Evolutionary conservation across 1,140 invertebrate species (phyloP), one percentile per base, ranked within the genome.

Genomic region (Probaryconus sp.): DNA sequence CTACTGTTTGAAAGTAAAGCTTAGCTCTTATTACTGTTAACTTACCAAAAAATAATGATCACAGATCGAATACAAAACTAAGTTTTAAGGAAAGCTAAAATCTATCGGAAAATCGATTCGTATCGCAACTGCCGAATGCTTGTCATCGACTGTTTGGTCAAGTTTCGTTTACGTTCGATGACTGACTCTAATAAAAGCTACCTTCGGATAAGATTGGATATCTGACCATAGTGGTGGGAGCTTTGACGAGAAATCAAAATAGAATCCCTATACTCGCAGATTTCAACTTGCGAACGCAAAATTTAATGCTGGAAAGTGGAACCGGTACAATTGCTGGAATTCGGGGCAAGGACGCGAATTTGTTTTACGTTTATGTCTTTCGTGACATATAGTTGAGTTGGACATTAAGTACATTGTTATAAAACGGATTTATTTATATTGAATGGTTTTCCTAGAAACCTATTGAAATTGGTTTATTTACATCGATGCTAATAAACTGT

Each of bases 161-260:
- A 73, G 77, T 76, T 81, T 85, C 79, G 81, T 83, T 76, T 71
- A 76, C 78, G 64, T 77, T 76, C 78, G 76, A 85, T 83, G 79
- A 85, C 82, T 83, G 83, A 65, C 80, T 83, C 82, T 83, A 85
- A 86, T 85, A 83, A 85, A 85, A 83, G 82, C 77, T 53, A 48
- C 64, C 70, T 76, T 82, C 56, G 58, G 31, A 77, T 67, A 55
- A 65, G 48, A 45, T 53, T 55, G 50, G 61, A 64, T 73, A 70
- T 67, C 65, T 45, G 26, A 30, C 55, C 47, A 64, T 60, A n/a
- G 67, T 70, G 77, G 69, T 76, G 68, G 77, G 69, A 70, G 69
- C 61, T 51, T 64, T 40, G 61, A 64, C 43, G 61, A 65, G 69
- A 73, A 79, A 63, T 76, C 68, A 65, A 76, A 78, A 76, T 78